phyloP scores from a whole-genome alignment of 2,888 invertebrate species.

The Cheilosia impressa region DNA sequence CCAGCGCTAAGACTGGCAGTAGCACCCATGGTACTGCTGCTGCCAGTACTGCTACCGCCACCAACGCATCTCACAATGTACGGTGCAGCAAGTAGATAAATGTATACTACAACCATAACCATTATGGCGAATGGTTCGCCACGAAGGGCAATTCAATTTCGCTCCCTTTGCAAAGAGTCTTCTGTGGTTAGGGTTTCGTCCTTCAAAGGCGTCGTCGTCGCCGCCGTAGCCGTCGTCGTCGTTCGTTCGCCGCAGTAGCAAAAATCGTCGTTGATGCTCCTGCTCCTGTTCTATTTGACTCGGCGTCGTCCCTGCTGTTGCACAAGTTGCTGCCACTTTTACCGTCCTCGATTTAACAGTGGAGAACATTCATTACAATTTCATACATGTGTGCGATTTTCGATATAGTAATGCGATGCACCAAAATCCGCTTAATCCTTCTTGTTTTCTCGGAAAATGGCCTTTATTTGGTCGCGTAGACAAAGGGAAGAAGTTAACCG shows the following conservation, averaged over 20 bases:
- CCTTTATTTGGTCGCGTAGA: conserved; percentile 19
- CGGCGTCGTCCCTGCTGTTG: conserved; percentile 49
- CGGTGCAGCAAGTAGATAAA: conserved; percentile 78
- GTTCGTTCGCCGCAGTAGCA: conserved; percentile 43
- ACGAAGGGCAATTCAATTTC: conserved; percentile 72
- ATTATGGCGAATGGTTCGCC: conserved; percentile 79
- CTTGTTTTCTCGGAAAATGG: conserved; percentile 35
- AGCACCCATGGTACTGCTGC: conserved; percentile 60
- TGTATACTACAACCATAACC: conserved; percentile 82
- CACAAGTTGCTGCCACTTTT: conserved; percentile 68
- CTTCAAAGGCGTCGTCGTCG: conserved; percentile 43
- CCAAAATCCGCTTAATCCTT: conserved; percentile 61
- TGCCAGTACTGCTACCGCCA: conserved; percentile 77
- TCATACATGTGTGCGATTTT: conserved; percentile 56
- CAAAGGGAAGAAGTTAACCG: conserved; percentile 37
- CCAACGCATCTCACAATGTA: conserved; percentile 78
- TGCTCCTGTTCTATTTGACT: conserved; percentile 61
- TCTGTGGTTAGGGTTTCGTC: conserved; percentile 53
- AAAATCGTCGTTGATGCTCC: conserved; percentile 52
- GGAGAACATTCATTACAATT: conserved; percentile 72
- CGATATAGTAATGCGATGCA: conserved; percentile 63
- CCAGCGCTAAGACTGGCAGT: conserved; percentile 71
- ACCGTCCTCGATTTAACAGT: conserved; percentile 61
- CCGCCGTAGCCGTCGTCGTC: conserved; percentile 13
- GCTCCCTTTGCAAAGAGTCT: conserved; percentile 49